Evolutionary conservation across 2,797 vertebrate genomes (phyloP), one percentile per base, ranked within the genome.

Genomic region (Craterocephalus amniculus): DNA sequence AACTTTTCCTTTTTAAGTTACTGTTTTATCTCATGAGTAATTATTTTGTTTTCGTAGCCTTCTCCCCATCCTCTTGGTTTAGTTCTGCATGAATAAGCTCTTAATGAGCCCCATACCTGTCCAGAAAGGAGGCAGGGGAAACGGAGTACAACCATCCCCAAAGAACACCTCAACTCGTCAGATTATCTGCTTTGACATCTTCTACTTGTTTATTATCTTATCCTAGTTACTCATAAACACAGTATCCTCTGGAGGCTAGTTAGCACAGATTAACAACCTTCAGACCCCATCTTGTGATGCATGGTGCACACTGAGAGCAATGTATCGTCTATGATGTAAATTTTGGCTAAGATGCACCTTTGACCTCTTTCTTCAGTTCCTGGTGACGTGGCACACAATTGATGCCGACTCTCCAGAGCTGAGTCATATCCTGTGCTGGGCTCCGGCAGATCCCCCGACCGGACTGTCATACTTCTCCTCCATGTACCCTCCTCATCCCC

Each of bases 341-440:
- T 35, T 6, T 43, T n/a, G 7, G 7, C 9, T 24, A 35, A 51
- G 1, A 36, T 31, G 10, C 18, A 14, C 32, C 48, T 55, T 63
- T 10, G 7, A n/a, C n/a, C 45, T 52, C 48, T 61, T 57, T 56
- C n/a, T 66, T 58, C 83, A 99, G 97, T 98, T 97, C 86, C 87
- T 99, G 58, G 97, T 99, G 78, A 99, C 97, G 1, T 98, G 96
- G 96, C 97, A 99, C 85, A 99, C 97, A 0, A 99, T 99, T 0
- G 97, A 99, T 27, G 97, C 97, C 0, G 97, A 99, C 27, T 98
- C 97, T 22, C 97, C 97, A 0, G 97, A 99, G 87, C 94, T 99
- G 78, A 98, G 97, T 85, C 96, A 99, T 0, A 96, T 99, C 69
- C 92, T 99, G 26, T 98, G 96, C 88, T 99, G 97, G 97, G 97